Evolutionary conservation across 2,113 vertebrate genomes (phyloP), one percentile per base, ranked within the genome.

Genomic region (Onychorhynchus coronatus): DNA sequence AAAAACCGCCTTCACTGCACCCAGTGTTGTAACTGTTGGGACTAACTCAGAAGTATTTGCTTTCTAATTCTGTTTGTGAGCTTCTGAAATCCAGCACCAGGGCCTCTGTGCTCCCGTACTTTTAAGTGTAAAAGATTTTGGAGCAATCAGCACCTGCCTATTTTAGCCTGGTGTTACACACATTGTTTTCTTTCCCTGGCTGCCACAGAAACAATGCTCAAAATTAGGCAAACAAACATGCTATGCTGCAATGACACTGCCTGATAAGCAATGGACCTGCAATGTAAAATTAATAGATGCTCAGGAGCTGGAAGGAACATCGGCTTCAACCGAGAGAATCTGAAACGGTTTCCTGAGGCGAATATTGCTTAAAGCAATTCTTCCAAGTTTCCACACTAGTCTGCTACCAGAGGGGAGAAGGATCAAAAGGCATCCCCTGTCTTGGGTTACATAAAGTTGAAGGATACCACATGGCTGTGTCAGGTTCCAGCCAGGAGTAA

Each of bases 401-500:
- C 50, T 88, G 71, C 44, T 63, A 2, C 22, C n/a, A 66, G 62
- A 80, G 81, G 73, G 81, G 56, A 33, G 37, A 42, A 25, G 53
- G 81, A 92, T 96, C 74, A 47, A 84, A 88, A 94, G 78, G 49
- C 82, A 91, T 62, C 53, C 83, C 25, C 59, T 86, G 68, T 83
- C 90, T 91, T 85, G 83, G 68, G 55, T 96, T 96, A 94, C 87
- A 27, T 27, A 20, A 76, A 75, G 53, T 65, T 94, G 77, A 88
- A 94, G 95, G 93, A 93, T 91, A 86, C 71, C 95, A 94, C 62
- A 18, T 24, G 53, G 77, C 71, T 95, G 91, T 42, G 73, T 97
- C 67, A 93, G 81, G 89, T 97, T 96, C 96, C 82, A 85, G 94
- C 56, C 82, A 95, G 95, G 85, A 97, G 95, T 97, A 98, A 98